Evolutionary conservation across 2,797 vertebrate genomes (phyloP), one percentile per base, ranked within the genome.

Genomic region (Acipenser oxyrinchus): DNA sequence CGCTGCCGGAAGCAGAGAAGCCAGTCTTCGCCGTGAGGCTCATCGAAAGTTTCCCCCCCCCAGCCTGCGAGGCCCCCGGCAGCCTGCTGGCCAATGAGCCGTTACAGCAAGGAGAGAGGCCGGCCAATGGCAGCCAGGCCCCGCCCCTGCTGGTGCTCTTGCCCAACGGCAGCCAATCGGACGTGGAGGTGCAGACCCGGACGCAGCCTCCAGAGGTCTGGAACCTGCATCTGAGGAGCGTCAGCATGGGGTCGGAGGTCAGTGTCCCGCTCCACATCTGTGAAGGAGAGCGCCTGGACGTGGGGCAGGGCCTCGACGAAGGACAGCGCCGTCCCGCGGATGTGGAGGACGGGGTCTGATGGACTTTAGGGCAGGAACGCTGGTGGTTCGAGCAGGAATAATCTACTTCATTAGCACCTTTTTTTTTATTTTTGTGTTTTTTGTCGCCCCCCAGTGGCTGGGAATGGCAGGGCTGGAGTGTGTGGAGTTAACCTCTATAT

Each of bases 201-300:
- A 53, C 66, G 37, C 53, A 0, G 49, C 68, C 52, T 51, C 63
- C 53, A 9, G 53, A 11, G 11, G 70, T 70, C 37, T 49, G 64
- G 6, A 48, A 48, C 50, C 81, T 81, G 70, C 79, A 79, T 10
- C 71, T 82, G 1, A 80, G 81, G 57, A 90, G 85, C 1, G 79
- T 85, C 67, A 88, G 86, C 77, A 79, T 86, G 80, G 85, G 81
- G 5, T 87, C 85, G 55, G 76, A 83, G 80, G 71, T 84, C 76
- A 18, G 79, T 1, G 73, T 64, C 58, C 2, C 65, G 76, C n/a
- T 74, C 57, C 15, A 2, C 37, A 60, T 48, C 7, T 48, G 18
- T 10, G 48, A 59, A 49, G 66, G 15, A 55, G 51, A 23, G 60
- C 53, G 2, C 23, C 23, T 37, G 23, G 23, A 37, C 23, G 3